These are phyloP conservation scores for Reticulitermes speratus DNA, from an alignment of 1,140 invertebrate species.

Conservation along the genomic window DNA sequence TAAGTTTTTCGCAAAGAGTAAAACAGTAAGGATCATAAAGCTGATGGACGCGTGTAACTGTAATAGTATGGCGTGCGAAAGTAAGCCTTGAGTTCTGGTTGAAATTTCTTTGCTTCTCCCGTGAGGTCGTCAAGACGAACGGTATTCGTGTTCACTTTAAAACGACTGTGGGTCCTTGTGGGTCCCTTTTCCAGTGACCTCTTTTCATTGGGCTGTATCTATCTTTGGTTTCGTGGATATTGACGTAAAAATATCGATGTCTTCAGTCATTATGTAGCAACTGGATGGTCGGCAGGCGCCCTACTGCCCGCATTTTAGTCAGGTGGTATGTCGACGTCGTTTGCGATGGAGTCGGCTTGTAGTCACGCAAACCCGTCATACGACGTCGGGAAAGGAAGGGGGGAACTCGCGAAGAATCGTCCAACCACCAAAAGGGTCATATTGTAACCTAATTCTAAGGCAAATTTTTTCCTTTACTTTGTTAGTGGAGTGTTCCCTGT, in stretches of 20 bases:
- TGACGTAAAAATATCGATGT: conserved; percentile 1
- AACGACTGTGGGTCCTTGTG: not conserved
- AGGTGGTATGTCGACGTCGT: not conserved
- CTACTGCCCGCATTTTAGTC: not conserved
- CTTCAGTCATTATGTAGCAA: not conserved
- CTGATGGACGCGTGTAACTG: no score
- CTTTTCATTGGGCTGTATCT: not conserved
- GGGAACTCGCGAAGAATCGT: not conserved
- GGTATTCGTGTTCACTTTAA: no score
- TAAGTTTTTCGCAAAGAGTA: no score
- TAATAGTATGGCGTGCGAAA: no score
- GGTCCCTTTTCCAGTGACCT: not conserved
- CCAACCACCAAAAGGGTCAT: not conserved
- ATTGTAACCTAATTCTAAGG: not conserved
- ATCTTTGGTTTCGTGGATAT: not conserved
- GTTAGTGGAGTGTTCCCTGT: not conserved
- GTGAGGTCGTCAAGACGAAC: no score
- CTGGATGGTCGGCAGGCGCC: not conserved
- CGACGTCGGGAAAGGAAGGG: not conserved
- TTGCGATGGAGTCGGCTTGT: not conserved
- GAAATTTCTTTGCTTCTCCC: no score
- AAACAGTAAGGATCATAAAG: no score
- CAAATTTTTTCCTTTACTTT: not conserved
- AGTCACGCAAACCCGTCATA: not conserved
- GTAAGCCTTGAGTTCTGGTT: no score